Base-by-base conservation (phyloP, 1,140 invertebrate species). In the Onthophagus taurus region DNA sequence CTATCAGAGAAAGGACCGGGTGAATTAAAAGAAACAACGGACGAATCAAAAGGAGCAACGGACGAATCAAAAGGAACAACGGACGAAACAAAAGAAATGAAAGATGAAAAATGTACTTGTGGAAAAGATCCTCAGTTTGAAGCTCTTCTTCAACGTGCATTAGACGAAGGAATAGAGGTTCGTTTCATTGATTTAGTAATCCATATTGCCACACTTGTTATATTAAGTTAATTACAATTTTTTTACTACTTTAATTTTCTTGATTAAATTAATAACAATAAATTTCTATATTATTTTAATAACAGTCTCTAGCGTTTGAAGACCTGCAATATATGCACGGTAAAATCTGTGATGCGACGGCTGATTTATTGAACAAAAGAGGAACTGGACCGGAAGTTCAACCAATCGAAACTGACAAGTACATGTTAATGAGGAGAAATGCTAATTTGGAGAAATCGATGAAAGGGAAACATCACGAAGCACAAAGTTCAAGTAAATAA, bases 401-500 rank as follows among this genome's bases (percentile, higher is more conserved):
- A 38, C 50, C 44, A 34, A 16, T 3, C 18, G 47, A 37, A 14
- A 41, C 37, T n/a, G 53, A 58, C 24, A 49, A 44, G 34, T 31
- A 50, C 26, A 44, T 44, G 9, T 31, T 56, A 9, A 31, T 57
- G 41, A 51, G 46, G 12, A 39, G 44, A 38, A 51, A 55, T 9
- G 48, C 44, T 13, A 44, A 42, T 17, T 30, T 55, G 7, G 52
- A 59, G 42, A 47, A 45, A 7, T 47, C 54, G 31, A 19, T 59
- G 12, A 14, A 45, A 38, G 49, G 46, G 12, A 57, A 55, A 31
- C 57, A 59, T 17, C 51, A 47, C 18, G 45, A 53, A 16, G 43
- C 57, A 4, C 47, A 57, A 36, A 41, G 51, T 23, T 55, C 57
- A 52, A 47, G 56, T 54, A 37, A 31, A 43, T 39, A 36, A 19